Evolutionary conservation across 1,140 invertebrate genomes (phyloP).

Genomic region (Asobara japonica): DNA sequence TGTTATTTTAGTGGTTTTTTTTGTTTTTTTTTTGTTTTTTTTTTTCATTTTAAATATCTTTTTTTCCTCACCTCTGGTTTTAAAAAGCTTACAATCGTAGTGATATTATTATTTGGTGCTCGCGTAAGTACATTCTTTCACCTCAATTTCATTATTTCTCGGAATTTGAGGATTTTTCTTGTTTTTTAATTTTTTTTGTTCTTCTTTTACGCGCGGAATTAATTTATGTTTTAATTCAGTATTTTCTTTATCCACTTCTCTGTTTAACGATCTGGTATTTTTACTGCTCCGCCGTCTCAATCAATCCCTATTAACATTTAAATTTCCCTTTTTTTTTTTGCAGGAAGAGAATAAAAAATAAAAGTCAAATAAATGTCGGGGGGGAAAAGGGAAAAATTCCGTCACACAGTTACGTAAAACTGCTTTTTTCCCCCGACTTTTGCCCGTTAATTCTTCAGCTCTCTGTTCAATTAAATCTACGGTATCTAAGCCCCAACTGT

Average conservation of each 20-base stretch:
- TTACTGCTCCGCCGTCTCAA: background rate
- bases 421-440: constrained; percentile 3
- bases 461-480: background rate
- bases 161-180: background rate
- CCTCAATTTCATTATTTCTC: background rate
- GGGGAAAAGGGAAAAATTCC: background rate
- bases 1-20: no score
- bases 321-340: background rate
- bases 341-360: background rate
- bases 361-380: background rate
- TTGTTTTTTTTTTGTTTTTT: no score
- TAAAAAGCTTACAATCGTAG: constrained; percentile 63
- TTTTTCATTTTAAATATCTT: constrained; percentile 18
- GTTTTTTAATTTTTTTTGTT: no score
- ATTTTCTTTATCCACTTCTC: background rate
- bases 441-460: background rate
- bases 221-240: constrained; percentile 3
- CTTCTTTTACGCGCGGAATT: constrained; percentile 5
- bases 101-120: constrained; percentile 64
- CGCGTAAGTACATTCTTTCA: constrained; percentile 35
- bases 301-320: constrained; percentile 13
- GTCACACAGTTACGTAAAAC: background rate
- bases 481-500: background rate
- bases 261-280: background rate
- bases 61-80: constrained; percentile 46